Evolutionary conservation across 1,140 invertebrate genomes (phyloP).

Genomic region (Ganaspis sp.): DNA sequence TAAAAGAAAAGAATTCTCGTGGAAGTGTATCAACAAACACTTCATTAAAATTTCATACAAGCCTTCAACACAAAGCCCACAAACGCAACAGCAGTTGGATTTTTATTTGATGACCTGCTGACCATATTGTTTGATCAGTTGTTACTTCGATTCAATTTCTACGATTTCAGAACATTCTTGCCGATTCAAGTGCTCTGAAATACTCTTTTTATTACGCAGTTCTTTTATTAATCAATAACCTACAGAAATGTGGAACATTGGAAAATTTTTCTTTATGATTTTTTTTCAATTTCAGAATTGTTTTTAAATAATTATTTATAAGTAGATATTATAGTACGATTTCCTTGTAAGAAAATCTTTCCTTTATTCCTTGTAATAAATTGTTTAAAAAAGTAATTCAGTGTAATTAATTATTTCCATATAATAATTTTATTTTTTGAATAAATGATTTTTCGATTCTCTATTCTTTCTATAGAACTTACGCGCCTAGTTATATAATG

Average conservation of each 20-base stretch:
- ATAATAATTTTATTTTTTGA: neutral
- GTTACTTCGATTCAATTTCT: constrained; percentile 48
- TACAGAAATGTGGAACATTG: too few species aligned
- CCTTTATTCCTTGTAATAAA: too few species aligned
- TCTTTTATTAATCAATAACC: neutral
- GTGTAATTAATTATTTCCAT: too few species aligned
- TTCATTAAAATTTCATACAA: constrained; percentile 2
- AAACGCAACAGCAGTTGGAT: constrained; percentile 33
- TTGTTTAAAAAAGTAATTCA: too few species aligned
- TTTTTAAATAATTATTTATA: too few species aligned
- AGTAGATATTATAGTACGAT: too few species aligned
- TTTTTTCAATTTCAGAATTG: too few species aligned
- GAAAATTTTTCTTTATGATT: too few species aligned
- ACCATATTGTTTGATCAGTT: constrained; percentile 63
- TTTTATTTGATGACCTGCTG: constrained; percentile 46
- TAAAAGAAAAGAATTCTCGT: constrained; percentile 53
- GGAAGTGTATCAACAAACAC: neutral
- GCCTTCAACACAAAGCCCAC: neutral
- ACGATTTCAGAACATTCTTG: constrained; percentile 24
- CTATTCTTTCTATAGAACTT: too few species aligned
- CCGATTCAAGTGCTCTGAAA: neutral
- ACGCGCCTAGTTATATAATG: too few species aligned
- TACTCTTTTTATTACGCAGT: neutral
- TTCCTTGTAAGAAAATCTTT: too few species aligned
- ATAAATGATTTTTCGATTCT: too few species aligned